Evolutionary conservation across 2,797 vertebrate species (phyloP), one percentile per base, ranked within the genome.

Genomic region (Lophius americanus): DNA sequence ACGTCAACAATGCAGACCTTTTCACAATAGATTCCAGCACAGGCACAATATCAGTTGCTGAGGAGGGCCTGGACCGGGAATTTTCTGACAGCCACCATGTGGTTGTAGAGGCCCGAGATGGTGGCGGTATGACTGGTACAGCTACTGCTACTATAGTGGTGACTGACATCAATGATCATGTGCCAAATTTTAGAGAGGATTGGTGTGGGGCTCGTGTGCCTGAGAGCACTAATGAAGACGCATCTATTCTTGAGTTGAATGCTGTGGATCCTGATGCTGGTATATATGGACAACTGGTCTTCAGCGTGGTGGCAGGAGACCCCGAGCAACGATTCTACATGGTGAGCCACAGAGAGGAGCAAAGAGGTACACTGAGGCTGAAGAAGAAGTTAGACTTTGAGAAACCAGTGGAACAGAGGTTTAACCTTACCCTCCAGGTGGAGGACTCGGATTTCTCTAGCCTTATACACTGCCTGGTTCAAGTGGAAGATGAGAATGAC

Each of bases 401-500:
- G 87, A 93, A 93, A 58, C 78, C 88, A 0, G 89, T 46, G 4
- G 94, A 96, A 70, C 94, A 94, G 58, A 84, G 85, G 35, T 97
- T 96, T 71, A 97, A 96, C 79, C 93, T 98, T 0, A 95, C 94
- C 0, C 14, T 97, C 46, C 93, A 89, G 68, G 95, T 96, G 50
- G 94, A 96, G 84, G 96, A 96, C 82, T 78, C 89, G 4, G 93
- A 95, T 61, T 96, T 95, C 78, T 95, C 93, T 53, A 96, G 91
- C 65, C 37, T 92, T 58, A 90, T 95, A 35, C 87, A 92, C 62
- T 96, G 95, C 64, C 66, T 95, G 36, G 84, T 97, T 36, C 90
- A 94, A 58, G 91, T 97, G 49, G 93, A 96, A 76, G 96, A 98
- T 58, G 93, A 90, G 55, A 97, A 98, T 35, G 96, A 97, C 78